Conservation (phyloP, 2,797 vertebrate species). For the Clarias fuscus region DNA sequence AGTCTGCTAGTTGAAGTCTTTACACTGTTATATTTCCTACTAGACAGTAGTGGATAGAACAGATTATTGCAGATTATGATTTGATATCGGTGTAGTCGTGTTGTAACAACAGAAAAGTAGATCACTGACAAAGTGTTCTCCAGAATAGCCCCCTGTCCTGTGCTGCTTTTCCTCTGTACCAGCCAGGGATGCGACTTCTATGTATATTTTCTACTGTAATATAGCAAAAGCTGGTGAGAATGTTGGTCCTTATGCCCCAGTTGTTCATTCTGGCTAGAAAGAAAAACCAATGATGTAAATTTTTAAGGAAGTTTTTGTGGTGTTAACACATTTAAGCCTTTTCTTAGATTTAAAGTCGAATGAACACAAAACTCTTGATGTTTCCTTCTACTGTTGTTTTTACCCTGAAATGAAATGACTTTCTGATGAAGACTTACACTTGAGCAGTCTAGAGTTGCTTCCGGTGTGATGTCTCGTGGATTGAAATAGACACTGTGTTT, state of each 20-base stretch:
- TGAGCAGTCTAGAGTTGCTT: conserved; percentile 51
- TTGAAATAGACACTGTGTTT: conserved; percentile 26
- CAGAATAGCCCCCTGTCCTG: background rate
- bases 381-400: conserved; percentile 43
- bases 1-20: background rate
- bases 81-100: background rate
- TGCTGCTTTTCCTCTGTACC: background rate
- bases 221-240: background rate
- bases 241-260: background rate
- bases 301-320: background rate
- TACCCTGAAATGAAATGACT: conserved; percentile 18
- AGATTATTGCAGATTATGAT: background rate
- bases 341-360: conserved; percentile 1
- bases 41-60: background rate
- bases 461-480: conserved; percentile 38
- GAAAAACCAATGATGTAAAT: background rate
- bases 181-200: background rate
- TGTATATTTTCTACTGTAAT: background rate
- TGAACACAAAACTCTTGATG: background rate
- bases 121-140: background rate
- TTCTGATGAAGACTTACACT: conserved; percentile 29
- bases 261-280: background rate
- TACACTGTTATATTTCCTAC: no score
- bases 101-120: background rate
- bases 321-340: background rate